Conservation (phyloP, 2,797 vertebrate species). For the Craterocephalus amniculus region DNA sequence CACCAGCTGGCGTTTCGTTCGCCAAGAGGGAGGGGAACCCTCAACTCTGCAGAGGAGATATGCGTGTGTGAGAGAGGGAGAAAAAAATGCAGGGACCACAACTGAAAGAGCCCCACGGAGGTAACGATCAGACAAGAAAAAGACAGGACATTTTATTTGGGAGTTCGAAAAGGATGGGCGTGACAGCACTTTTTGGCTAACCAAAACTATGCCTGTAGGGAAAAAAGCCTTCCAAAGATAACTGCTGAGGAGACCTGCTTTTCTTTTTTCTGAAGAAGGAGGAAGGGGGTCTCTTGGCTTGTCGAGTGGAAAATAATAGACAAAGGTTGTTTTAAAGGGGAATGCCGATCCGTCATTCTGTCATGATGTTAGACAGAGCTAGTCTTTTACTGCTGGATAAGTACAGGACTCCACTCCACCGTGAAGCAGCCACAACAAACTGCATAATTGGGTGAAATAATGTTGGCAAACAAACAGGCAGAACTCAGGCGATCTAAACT, state of each 20-base stretch:
- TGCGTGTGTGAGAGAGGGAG: slow-evolving; percentile 22
- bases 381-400: slow-evolving; percentile 68
- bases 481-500: slow-evolving; percentile 23
- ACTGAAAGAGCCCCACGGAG: slow-evolving; percentile 71
- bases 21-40: slow-evolving; percentile 57
- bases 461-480: slow-evolving; percentile 61
- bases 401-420: slow-evolving; percentile 57
- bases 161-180: slow-evolving; percentile 77
- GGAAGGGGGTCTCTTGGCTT: slow-evolving; percentile 72
- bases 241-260: slow-evolving; percentile 76
- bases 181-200: slow-evolving; percentile 79
- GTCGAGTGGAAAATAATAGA: slow-evolving; percentile 82
- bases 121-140: slow-evolving; percentile 67
- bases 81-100: slow-evolving; percentile 58
- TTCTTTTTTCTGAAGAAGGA: slow-evolving; percentile 48
- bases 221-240: slow-evolving; percentile 82
- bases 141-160: slow-evolving; percentile 76
- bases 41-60: slow-evolving; percentile 25
- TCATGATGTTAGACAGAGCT: slow-evolving; percentile 71
- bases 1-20: slow-evolving; percentile 79
- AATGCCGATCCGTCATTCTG: slow-evolving; percentile 77
- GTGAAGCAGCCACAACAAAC: slow-evolving; percentile 66
- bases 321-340: slow-evolving; percentile 78
- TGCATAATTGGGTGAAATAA: slow-evolving; percentile 59
- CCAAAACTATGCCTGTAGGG: slow-evolving; percentile 81